Base-by-base conservation (phyloP, 2,113 vertebrate genomes). In the Cettia cetti region DNA sequence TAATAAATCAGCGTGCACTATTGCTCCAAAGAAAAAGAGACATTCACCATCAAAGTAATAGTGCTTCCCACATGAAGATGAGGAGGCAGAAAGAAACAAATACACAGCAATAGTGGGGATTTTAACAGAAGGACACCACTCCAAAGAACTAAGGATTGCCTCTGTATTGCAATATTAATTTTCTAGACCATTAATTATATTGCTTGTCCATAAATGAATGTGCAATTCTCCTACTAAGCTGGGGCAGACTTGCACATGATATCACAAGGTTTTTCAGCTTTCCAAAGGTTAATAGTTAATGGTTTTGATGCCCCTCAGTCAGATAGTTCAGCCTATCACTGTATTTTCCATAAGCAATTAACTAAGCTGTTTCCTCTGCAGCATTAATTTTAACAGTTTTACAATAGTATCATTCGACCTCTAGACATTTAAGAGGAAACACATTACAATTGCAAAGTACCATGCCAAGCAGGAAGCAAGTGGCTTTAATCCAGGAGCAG, bases 341-440 rank as follows among this genome's bases (percentile, higher is more conserved):
- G 0, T 50, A 89, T 89, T 96, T 95, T 95, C 93, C 89, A 84
- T 85, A 86, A 89, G 96, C 83, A 94, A 94, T 95, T 94, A 96
- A 95, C 89, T 79, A 81, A 84, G 94, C 89, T 89, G 56, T 90
- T 97, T 96, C 94, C 95, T 95, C 87, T 24, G 45, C 74, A 94
- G 77, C 93, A 97, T 96, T 96, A 92, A 95, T 96, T 97, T 96
- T 97, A 95, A 97, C 93, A 89, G 91, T 74, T 97, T 97, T 96
- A 96, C 96, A 95, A 95, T 95, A 75, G 95, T 65, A 95, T 91
- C 95, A 57, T 92, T 82, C 89, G 70, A 95, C 94, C 89, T 91
- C 78, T 95, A 74, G 81, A 94, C 91, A 84, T 95, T 82, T 79
- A 89, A 92, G 84, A 95, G 96, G 96, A 97, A 97, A 88, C 2